Base-by-base conservation (phyloP, 1,140 invertebrate genomes). In the Chlorops oryzae region DNA sequence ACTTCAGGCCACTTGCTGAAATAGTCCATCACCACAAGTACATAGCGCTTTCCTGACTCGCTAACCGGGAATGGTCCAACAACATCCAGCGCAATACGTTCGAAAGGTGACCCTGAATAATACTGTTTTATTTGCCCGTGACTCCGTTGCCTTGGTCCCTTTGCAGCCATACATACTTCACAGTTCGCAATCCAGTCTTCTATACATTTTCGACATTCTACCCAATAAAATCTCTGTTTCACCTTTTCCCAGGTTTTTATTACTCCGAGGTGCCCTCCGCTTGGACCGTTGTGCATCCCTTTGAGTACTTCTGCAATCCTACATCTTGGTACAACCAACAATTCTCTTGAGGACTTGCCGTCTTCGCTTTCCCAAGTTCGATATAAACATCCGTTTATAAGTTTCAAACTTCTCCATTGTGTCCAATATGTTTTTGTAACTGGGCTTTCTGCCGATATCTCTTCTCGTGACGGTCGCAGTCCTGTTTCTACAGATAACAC, bases 1-100 rank as follows among this genome's bases (percentile, higher is more conserved):
- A 55, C 59, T 53, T 73, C 70, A 2, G 61, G 50, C 60, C 62
- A 75, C 49, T 72, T 76, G 5, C 61, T 74, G 51, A 76, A 77
- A 51, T 67, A 63, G 54, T 73, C 67, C 41, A 54, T n/a, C n/a
- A n/a, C n/a, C n/a, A n/a, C 67, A 4, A 74, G 32, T 9, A 74
- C 62, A 55, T 71, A 73, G 47, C 57, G 61, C 44, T 68, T 64
- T 4, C 62, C 57, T 12, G 12, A 38, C 3, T 47, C 1, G 7
- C 58, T 65, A 0, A 28, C 28, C 3, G 58, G 53, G 3, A 72
- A 51, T 7, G 65, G 61, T 10, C 65, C 59, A 58, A 75, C 51
- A 62, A 79, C 48, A 66, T 75, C 51, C 13, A 67, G 50, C 0
- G 63, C 57, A 6, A 59, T 55, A 18, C 49, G 20, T 44, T 66